These are phyloP conservation scores for Novumbra hubbsi DNA, from an alignment of 2,797 vertebrate genomes.

Conservation along the genomic window DNA sequence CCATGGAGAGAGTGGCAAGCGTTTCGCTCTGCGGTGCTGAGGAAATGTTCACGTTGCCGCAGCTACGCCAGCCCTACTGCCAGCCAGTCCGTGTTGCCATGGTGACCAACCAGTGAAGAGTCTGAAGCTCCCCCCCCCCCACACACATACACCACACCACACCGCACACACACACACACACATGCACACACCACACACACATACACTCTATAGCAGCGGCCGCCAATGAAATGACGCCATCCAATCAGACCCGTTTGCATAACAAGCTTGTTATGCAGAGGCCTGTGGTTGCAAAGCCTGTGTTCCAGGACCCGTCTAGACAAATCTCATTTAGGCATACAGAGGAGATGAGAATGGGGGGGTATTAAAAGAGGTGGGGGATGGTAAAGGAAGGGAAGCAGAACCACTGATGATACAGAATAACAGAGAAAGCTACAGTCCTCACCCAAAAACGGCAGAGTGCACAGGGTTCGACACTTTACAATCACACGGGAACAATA, in stretches of 20 bases:
- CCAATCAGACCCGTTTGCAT: slow-evolving; percentile 82
- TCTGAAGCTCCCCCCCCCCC: slow-evolving; percentile 58
- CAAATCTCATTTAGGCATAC: slow-evolving; percentile 80
- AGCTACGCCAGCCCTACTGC: slow-evolving; percentile 74
- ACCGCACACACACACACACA: slow-evolving; percentile 48
- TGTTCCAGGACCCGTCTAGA: slow-evolving; percentile 77
- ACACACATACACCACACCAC: slow-evolving; percentile 43
- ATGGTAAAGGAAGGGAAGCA: slow-evolving; percentile 49
- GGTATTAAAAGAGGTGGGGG: slow-evolving; percentile 34
- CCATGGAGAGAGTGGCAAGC: slow-evolving; percentile 58
- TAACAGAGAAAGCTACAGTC: slow-evolving; percentile 43
- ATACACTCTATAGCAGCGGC: slow-evolving; percentile 57
- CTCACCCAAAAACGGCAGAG: slow-evolving; percentile 1
- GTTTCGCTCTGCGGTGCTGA: slow-evolving; percentile 70
- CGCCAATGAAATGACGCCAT: slow-evolving; percentile 76
- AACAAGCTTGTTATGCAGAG: slow-evolving; percentile 81
- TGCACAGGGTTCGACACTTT: slow-evolving; percentile 49
- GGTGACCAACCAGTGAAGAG: slow-evolving; percentile 78
- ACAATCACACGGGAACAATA: slow-evolving; percentile 36
- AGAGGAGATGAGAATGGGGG: slow-evolving; percentile 35
- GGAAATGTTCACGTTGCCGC: slow-evolving; percentile 75
- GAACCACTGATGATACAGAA: slow-evolving; percentile 43
- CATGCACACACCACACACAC: slow-evolving; percentile 24
- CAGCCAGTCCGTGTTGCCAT: slow-evolving; percentile 80
- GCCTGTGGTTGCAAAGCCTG: slow-evolving; percentile 74